Evolutionary conservation across 2,888 invertebrate species (phyloP), one percentile per base, ranked within the genome.

Genomic region (Baronia brevicornis): DNA sequence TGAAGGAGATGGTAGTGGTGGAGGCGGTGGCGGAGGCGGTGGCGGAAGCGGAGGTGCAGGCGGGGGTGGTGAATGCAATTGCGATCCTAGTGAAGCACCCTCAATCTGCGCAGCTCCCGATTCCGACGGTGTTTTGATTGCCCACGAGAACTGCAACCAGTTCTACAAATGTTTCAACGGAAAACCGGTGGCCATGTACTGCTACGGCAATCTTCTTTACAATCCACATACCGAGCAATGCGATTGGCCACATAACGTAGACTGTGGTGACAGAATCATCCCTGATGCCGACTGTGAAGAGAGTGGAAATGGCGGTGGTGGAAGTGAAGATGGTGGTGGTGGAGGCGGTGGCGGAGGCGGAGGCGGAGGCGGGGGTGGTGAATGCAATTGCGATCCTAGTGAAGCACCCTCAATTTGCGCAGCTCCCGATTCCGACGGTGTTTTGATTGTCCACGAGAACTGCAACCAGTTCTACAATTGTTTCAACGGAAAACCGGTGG

Each of bases 111-210:
- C 29, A n/a, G 27, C 17, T 1, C 4, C 11, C 2, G 35, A 24
- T n/a, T 37, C 42, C 5, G 33, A 39, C 0, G 39, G 39, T 2
- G n/a, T 25, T 3, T 10, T 40, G 5, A 23, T 40, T 5, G 40
- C 43, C 4, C 37, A 43, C 9, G 41, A 41, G 27, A 30, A 36
- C 6, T 44, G 42, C 20, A 37, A 40, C 22, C 35, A 63, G 19
- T 64, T 60, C 35, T 65, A 62, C 28, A 51, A 48, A 10, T 67
- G 65, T 5, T 10, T 25, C 3, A 3, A 46, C 2, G 58, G 57
- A 2, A 10, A 11, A 1, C 55, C 56, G 1, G 48, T 55, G 1
- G 33, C 44, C 0, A 1, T 53, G 1, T 13, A 8, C 1, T 66
- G 66, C 25, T 38, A 38, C 1, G 25, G 10, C 3, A 32, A 33